phyloP scores from a whole-genome alignment of 2,797 vertebrate genomes.

The Gallinago solitaria region DNA sequence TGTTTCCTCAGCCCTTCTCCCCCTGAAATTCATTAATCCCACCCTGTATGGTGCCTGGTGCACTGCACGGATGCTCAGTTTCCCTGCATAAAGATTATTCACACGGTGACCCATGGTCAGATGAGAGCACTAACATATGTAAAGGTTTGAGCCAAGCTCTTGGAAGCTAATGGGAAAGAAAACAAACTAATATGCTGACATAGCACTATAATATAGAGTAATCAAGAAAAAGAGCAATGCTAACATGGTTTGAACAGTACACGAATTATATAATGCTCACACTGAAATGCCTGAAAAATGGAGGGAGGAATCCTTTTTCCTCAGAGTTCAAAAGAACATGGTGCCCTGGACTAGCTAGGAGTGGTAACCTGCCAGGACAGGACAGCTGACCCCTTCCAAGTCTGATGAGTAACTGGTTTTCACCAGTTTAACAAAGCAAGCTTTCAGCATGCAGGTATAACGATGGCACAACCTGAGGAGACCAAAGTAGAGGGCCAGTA shows the following conservation, averaged over 20 bases:
- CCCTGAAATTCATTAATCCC: not conserved
- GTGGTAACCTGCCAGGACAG: not conserved
- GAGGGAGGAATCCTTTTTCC: not conserved
- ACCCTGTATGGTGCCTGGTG: rapidly evolving
- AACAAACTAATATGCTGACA: conserved; percentile 20
- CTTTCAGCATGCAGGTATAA: not conserved
- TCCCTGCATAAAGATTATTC: not conserved
- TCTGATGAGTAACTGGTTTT: not conserved
- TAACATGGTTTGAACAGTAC: not conserved
- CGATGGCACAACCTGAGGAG: not conserved
- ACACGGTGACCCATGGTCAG: not conserved
- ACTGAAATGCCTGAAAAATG: not conserved
- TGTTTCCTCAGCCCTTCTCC: not conserved
- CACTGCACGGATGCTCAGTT: not conserved
- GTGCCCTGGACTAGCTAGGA: not conserved
- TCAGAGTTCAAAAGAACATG: not conserved
- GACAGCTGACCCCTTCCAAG: not conserved
- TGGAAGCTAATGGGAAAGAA: conserved; percentile 19
- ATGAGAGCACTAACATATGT: not conserved
- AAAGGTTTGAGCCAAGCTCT: not conserved
- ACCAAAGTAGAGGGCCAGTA: not conserved
- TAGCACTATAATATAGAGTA: not conserved
- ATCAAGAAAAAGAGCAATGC: not conserved
- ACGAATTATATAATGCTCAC: not conserved
- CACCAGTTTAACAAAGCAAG: not conserved